Evolutionary conservation across 2,797 vertebrate genomes (phyloP).

Genomic region (Rhinophrynus dorsalis): DNA sequence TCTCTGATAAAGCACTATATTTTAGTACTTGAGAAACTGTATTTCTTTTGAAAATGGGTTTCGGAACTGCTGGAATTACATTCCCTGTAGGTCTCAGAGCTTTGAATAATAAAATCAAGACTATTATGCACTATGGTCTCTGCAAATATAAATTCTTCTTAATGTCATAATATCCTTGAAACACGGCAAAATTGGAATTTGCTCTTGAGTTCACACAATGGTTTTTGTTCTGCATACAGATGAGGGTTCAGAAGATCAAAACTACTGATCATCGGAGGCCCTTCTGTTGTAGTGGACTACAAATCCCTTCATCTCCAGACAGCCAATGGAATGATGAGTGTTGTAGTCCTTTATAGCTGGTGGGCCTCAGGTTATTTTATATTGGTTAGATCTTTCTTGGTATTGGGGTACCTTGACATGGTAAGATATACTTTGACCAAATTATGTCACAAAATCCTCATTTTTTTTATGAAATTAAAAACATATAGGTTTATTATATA

Average conservation of each 20-base stretch:
- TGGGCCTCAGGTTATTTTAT: no score
- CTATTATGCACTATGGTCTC: conserved; percentile 53
- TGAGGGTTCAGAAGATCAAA: conserved; percentile 33
- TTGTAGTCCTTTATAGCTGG: no score
- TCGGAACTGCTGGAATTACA: conserved; percentile 50
- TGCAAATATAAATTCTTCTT: conserved; percentile 52
- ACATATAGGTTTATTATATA: no score
- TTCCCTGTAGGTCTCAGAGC: conserved; percentile 49
- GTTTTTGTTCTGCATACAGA: conserved; percentile 40
- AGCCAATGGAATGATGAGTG: no score
- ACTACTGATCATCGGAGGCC: conserved; percentile 23
- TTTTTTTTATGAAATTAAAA: no score
- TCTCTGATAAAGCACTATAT: conserved; percentile 53
- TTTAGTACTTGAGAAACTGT: conserved; percentile 53
- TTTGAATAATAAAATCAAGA: conserved; percentile 56
- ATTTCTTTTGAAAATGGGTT: conserved; percentile 57
- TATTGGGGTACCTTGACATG: no score
- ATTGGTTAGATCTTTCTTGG: no score
- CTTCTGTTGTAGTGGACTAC: no score
- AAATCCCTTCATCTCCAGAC: no score
- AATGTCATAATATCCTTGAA: conserved; percentile 52
- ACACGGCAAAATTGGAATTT: conserved; percentile 40
- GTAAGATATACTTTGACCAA: no score
- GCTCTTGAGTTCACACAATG: conserved; percentile 44
- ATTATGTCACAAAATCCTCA: no score